Evolutionary conservation across 2,113 vertebrate genomes (phyloP).

Genomic region (Corydoras maculifer): DNA sequence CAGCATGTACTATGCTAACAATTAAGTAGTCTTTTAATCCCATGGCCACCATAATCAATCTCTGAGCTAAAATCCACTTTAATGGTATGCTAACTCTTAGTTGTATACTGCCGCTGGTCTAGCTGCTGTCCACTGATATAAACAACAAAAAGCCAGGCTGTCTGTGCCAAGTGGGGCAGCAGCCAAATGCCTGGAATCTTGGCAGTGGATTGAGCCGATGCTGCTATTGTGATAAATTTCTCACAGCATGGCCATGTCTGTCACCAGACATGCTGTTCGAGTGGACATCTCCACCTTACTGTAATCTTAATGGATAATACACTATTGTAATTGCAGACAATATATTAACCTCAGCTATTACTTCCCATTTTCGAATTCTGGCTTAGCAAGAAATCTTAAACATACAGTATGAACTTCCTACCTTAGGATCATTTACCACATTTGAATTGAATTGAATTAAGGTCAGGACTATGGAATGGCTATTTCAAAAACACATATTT

Average conservation of each 20-base stretch:
- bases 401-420: no score
- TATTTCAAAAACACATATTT: no score
- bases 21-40: neutral
- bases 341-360: no score
- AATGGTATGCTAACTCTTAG: conserved; percentile 22
- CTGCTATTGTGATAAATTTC: conserved; percentile 46
- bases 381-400: no score
- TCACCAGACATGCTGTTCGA: conserved; percentile 40
- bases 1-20: neutral
- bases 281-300: conserved; percentile 37
- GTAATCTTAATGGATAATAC: conserved; percentile 32
- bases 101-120: conserved; percentile 26
- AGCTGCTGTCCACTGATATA: conserved; percentile 25
- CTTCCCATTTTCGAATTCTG: no score
- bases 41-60: conserved; percentile 12
- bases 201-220: conserved; percentile 35
- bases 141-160: conserved; percentile 35
- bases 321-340: neutral
- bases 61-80: conserved; percentile 2
- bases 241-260: conserved; percentile 45
- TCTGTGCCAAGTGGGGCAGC: conserved; percentile 46
- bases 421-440: no score
- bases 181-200: conserved; percentile 47
- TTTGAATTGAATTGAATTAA: no score
- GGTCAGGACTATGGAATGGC: no score